Evolutionary conservation across 2,113 vertebrate species (phyloP).

Genomic region (Dendropsophus ebraccatus): DNA sequence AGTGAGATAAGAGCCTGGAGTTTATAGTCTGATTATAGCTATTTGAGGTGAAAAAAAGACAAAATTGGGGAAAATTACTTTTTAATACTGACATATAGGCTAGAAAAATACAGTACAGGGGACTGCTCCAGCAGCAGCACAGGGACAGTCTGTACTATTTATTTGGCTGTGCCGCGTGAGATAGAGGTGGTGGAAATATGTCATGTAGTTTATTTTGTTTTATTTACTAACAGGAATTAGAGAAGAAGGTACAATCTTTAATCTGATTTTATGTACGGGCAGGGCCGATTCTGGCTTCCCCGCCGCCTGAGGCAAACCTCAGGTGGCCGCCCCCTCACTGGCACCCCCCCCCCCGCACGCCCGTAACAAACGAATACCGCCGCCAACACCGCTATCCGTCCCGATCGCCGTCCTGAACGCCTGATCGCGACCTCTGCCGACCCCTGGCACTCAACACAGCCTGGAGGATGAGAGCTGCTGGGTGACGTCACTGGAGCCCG

Average conservation of each 20-base stretch:
- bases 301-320: too few relatives aligned
- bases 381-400: too few relatives aligned
- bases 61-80: neutral
- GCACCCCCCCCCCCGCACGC: too few relatives aligned
- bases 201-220: neutral
- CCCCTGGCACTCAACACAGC: too few relatives aligned
- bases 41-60: neutral
- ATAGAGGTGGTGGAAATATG: neutral
- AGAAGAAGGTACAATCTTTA: neutral
- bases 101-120: constrained; percentile 7
- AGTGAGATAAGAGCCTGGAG: neutral
- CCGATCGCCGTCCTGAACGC: too few relatives aligned
- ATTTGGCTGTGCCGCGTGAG: neutral
- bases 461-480: too few relatives aligned
- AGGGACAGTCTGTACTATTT: constrained; percentile 18
- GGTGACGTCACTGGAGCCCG: too few relatives aligned
- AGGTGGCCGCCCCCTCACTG: too few relatives aligned
- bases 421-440: too few relatives aligned
- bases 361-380: too few relatives aligned
- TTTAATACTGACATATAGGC: constrained; percentile 24
- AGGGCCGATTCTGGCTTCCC: too few relatives aligned
- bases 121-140: neutral
- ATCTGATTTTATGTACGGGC: too few relatives aligned
- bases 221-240: neutral
- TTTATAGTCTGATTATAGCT: neutral